Evolutionary conservation across 1,140 invertebrate genomes (phyloP).

Genomic region (Oreohelix idahoensis): DNA sequence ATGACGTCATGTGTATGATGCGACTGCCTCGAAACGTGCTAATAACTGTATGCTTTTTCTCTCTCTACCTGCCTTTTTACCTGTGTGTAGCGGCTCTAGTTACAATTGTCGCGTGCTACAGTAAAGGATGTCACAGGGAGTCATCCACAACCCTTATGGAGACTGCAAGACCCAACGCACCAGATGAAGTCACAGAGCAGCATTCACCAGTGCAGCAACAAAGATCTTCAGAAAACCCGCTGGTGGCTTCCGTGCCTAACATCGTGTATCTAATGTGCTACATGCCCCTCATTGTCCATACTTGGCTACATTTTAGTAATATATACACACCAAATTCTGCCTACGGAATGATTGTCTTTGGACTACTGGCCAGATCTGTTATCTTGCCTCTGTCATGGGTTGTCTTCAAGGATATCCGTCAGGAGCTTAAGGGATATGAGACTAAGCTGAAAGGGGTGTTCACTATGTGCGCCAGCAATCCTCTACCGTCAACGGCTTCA

Average conservation of each 20-base stretch:
- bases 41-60: not conserved
- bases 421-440: not conserved
- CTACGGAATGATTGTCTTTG: constrained; percentile 9
- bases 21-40: not conserved
- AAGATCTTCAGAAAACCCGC: not conserved
- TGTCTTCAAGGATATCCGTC: not conserved
- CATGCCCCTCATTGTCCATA: not conserved
- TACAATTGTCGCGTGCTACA: not conserved
- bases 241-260: not conserved
- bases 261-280: not conserved
- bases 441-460: not conserved
- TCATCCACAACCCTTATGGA: not conserved
- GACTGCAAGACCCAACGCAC: not conserved
- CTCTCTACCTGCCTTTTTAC: constrained; percentile 13
- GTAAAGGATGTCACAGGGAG: not conserved
- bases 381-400: constrained; percentile 3
- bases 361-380: not conserved
- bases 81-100: not conserved
- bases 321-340: not conserved
- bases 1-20: constrained; percentile 20
- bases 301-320: not conserved
- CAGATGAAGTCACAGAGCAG: not conserved
- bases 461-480: not conserved
- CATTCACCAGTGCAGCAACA: no score
- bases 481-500: not conserved